Evolutionary conservation across 1,140 invertebrate genomes (phyloP), one percentile per base, ranked within the genome.

Genomic region (Pentalonia nigronervosa): DNA sequence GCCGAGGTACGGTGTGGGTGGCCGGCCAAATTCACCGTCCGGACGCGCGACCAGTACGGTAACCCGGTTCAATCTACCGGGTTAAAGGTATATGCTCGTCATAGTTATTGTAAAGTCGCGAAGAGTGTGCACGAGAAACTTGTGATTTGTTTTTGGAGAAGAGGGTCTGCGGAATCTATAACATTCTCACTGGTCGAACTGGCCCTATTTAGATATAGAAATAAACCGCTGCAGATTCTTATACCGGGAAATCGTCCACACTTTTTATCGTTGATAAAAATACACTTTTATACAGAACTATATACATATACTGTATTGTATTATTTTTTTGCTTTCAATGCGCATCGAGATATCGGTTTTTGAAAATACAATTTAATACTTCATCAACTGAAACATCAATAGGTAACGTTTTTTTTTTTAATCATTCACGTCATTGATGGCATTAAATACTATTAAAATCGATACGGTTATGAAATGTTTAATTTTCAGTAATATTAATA

Each of bases 1-100:
- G 81, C 81, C 48, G 91, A 93, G 21, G 91, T 86, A 2, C 81
- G 91, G 25, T 93, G 93, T 30, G 93, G 93, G 20, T 93, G 93
- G 56, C 93, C 93, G 25, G 81, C 90, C 81, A 83, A 90, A 47
- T 93, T 94, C 53, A 87, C 60, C 0, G 92, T 86, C 8, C 91
- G 91, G 9, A 93, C 81, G 1, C 91, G 84, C 25, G 93, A 88
- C n/a, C 93, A 88, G 36, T 90, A 90, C 41, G 84, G 93, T 25
- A 90, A 88, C 56, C 53, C 67, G 17, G 84, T 88, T 20, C 93
- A 93, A 11, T 88, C 86, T 20, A 20, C 2, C 7, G 84, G 81
- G 0, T 36, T 84, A 17, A 93, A 93, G 91, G 91, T 93, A 91
- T n/a, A 4, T 14, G 30, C 30, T 67, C 30, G 30, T 14, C 60